phyloP scores from a whole-genome alignment of 2,113 vertebrate species.

The Leiothrix lutea region DNA sequence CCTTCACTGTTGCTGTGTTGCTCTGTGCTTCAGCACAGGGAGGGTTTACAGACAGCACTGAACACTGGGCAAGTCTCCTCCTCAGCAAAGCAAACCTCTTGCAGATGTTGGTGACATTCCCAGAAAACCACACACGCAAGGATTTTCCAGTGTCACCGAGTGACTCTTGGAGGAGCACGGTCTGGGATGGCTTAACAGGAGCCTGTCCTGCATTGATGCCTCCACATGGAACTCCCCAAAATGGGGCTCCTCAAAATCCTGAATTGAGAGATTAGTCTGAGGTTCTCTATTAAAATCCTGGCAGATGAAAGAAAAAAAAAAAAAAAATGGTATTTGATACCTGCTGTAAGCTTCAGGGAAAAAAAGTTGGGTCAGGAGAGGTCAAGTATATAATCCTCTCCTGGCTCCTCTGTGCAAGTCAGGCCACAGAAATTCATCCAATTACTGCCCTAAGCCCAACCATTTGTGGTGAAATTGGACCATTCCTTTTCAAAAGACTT shows the following conservation, averaged over 20 bases:
- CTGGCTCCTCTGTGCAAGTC: neutral
- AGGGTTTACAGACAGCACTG: neutral
- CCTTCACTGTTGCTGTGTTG: neutral
- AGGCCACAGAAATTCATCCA: neutral
- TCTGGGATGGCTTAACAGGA: neutral
- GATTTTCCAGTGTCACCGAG: neutral
- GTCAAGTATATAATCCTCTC: neutral
- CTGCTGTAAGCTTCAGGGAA: neutral
- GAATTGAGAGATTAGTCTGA: neutral
- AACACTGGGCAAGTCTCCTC: neutral
- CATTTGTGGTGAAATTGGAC: slow-evolving; percentile 29
- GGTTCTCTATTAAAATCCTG: neutral
- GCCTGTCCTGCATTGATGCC: neutral
- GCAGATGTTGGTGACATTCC: neutral
- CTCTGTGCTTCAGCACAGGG: neutral
- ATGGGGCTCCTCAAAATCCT: neutral
- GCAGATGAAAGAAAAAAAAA: neutral
- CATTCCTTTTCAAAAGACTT: neutral
- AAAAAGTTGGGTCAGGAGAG: neutral
- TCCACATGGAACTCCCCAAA: neutral
- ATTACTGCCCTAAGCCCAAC: neutral
- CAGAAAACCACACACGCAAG: neutral
- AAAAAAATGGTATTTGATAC: neutral
- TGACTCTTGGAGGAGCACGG: neutral
- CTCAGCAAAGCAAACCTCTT: neutral